A percentile compares a stretch with the other conserved stretches of the same genome.
phyloP scores from a whole-genome alignment of 2,113 vertebrate species.

The Kryptolebias marmoratus region DNA sequence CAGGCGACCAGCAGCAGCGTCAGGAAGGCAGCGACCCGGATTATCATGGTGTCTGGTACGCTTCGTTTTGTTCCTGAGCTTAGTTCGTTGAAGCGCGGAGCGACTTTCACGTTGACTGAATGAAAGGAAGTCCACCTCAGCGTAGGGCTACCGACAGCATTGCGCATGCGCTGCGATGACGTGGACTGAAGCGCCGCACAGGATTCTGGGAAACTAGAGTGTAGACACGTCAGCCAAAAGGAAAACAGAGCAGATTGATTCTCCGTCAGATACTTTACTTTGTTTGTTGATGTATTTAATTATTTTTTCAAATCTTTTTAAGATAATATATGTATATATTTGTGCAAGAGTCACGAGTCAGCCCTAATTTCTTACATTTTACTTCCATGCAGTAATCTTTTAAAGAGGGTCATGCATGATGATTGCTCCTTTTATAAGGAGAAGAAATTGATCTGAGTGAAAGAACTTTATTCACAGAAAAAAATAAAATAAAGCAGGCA shows the following conservation, averaged over 20 bases:
- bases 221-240: conserved; percentile 67
- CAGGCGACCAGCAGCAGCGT: conserved; percentile 65
- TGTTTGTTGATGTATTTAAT: background rate
- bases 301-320: background rate
- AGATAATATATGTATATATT: too few species aligned
- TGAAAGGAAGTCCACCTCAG: conserved; percentile 67
- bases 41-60: conserved; percentile 51
- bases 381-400: too few species aligned
- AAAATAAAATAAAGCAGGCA: too few species aligned
- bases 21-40: conserved; percentile 67
- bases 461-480: too few species aligned
- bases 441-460: too few species aligned
- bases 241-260: background rate
- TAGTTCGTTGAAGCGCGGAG: background rate
- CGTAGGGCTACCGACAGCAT: background rate
- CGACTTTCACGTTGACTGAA: background rate
- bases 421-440: too few species aligned
- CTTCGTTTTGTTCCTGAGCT: background rate
- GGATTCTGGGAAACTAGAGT: conserved; percentile 49
- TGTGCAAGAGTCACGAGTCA: too few species aligned
- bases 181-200: conserved; percentile 22
- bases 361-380: too few species aligned
- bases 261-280: too few species aligned
- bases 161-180: conserved; percentile 63
- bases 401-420: too few species aligned